These are phyloP conservation scores for Nansenia antarctica DNA, from an alignment of 2,113 vertebrate species.

Conservation along the genomic window DNA sequence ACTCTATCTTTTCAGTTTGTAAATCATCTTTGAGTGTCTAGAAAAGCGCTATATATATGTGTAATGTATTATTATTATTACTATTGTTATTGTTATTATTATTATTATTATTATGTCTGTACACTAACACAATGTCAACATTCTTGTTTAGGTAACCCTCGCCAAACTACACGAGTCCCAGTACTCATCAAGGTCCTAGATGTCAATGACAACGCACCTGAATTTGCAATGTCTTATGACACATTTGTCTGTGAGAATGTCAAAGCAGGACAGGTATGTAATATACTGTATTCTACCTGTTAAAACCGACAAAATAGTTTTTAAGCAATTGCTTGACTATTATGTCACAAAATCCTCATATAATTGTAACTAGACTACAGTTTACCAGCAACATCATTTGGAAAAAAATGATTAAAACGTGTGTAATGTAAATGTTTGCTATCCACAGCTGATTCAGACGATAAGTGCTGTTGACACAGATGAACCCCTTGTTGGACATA, in stretches of 20 bases:
- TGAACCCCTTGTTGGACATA: constrained; percentile 94
- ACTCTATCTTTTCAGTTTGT: too few species aligned
- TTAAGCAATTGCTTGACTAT: too few species aligned
- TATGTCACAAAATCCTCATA: too few species aligned
- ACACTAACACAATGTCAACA: not conserved
- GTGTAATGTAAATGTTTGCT: not conserved
- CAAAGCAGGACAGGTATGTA: constrained; percentile 91
- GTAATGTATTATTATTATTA: too few species aligned
- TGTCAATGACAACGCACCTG: constrained; percentile 94
- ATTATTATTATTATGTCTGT: too few species aligned
- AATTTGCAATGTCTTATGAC: constrained; percentile 94
- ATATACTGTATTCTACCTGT: too few species aligned
- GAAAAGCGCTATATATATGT: too few species aligned
- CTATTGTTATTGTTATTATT: not conserved
- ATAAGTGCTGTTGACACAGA: constrained; percentile 97
- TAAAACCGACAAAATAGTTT: not conserved
- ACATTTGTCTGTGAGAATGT: constrained; percentile 98
- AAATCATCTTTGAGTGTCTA: too few species aligned
- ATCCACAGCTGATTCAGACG: constrained; percentile 91
- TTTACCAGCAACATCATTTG: not conserved
- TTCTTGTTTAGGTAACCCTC: constrained; percentile 81
- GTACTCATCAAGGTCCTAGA: constrained; percentile 94
- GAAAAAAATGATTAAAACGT: not conserved
- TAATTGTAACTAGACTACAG: too few species aligned
- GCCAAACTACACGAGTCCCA: constrained; percentile 86